Base-by-base conservation (phyloP, 1,140 invertebrate genomes). In the Drosophila pachea region DNA sequence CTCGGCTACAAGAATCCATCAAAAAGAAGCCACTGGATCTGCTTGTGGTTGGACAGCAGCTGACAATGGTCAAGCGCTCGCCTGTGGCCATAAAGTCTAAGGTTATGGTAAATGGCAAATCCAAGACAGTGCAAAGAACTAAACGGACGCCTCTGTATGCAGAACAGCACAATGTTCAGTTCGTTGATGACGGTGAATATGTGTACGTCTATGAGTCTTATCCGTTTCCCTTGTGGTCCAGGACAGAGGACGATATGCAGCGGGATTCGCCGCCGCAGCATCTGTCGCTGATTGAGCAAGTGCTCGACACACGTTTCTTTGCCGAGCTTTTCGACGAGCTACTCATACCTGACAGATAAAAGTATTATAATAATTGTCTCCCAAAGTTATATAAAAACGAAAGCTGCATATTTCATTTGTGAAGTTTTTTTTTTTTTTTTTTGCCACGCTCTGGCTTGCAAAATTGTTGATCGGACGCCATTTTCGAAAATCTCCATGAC, bases 41-140 rank as follows among this genome's bases (percentile, higher is more conserved):
- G 31, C 35, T 71, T 22, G 62, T 71, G 9, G 68, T 66, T 5
- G 68, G 62, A 5, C 62, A 43, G 16, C 68, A 55, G 36, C 16
- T 71, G 36, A 36, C 55, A 0, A 71, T 71, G 42, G 35, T 36
- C 40, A 43, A 9, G 40, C 11, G 7, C 5, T 7, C 2, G 40
- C 40, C n/a, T 14, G 7, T 14, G 5, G 11, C 5, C 48, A 35
- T n/a, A n/a, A n/a, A n/a, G n/a, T n/a, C n/a, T n/a, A n/a, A n/a
- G n/a, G n/a, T n/a, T n/a, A n/a, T 4, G 43, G 4, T 16, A 22
- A 31, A 29, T 12, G 48, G 31, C 48, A 50, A 14, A 12, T 6
- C 31, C 3, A 8, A 4, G 4, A n/a, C 12, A 0, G 14, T 8
- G 5, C 7, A 11, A 4, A 12, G 3, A n/a, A 7, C 29, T 29